These are phyloP conservation scores for Danio albolineatus DNA, from an alignment of 2,797 vertebrate genomes.

Conservation along the genomic window DNA sequence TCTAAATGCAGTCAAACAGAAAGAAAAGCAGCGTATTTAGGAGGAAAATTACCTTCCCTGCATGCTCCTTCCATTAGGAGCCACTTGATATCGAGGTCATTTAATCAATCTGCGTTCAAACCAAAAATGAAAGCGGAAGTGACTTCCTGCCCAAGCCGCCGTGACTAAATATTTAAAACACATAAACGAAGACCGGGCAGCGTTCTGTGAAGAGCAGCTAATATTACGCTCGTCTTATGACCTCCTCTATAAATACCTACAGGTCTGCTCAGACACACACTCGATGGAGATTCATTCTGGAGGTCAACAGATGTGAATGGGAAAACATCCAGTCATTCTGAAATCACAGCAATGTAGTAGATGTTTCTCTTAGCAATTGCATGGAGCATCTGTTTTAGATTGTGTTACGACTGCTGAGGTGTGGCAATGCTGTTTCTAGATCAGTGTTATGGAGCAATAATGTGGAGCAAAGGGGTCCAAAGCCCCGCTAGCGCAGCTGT, in stretches of 20 bases:
- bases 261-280: background rate
- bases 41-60: conserved; percentile 17
- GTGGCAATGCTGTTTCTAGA: conserved; percentile 12
- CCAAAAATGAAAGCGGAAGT: conserved; percentile 22
- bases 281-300: background rate
- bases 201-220: background rate
- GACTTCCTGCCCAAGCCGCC: background rate
- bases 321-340: conserved; percentile 1
- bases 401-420: conserved; percentile 13
- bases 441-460: background rate
- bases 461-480: conserved; percentile 1
- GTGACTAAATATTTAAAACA: conserved; percentile 29
- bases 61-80: conserved; percentile 26
- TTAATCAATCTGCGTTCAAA: conserved; percentile 29
- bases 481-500: conserved; percentile 43
- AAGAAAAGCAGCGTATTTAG: background rate
- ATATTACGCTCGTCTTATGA: conserved; percentile 16
- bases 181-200: background rate
- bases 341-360: background rate
- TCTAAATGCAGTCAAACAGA: conserved; percentile 15
- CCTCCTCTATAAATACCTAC: background rate
- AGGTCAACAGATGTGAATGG: conserved; percentile 20
- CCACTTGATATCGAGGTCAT: conserved; percentile 11
- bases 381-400: background rate
- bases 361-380: conserved; percentile 1